Evolutionary conservation across 2,797 vertebrate species (phyloP).

Genomic region (Potorous gilbertii): DNA sequence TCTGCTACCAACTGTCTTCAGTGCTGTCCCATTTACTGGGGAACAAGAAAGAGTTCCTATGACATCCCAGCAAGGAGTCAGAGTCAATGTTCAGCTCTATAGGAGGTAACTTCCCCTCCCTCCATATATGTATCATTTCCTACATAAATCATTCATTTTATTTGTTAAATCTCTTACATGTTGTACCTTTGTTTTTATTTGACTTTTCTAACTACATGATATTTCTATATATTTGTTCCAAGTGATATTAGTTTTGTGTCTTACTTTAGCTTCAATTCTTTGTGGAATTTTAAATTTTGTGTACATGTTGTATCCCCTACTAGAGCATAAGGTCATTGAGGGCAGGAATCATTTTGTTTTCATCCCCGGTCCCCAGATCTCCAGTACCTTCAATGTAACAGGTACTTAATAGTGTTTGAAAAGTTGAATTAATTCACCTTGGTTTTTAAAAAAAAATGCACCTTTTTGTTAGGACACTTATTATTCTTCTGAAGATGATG

Average conservation of each 20-base stretch:
- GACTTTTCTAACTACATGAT: neutral
- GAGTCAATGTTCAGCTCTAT: neutral
- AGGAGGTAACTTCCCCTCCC: neutral
- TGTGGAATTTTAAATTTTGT: neutral
- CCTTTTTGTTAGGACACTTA: neutral
- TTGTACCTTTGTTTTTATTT: neutral
- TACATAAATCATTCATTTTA: neutral
- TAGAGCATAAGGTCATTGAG: neutral
- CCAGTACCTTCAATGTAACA: neutral
- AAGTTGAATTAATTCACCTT: neutral
- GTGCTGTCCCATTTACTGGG: neutral
- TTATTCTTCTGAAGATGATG: constrained; percentile 12
- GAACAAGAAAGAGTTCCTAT: neutral
- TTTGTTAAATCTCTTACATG: neutral
- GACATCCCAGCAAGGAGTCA: neutral
- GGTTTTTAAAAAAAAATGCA: neutral
- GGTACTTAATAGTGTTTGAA: neutral
- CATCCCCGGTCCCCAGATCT: neutral
- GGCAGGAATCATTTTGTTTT: neutral
- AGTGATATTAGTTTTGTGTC: neutral
- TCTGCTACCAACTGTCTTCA: neutral
- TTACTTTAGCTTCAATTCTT: neutral
- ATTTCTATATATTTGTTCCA: neutral
- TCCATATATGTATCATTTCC: neutral
- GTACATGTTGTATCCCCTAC: neutral